These are phyloP conservation scores for Celastrina argiolus DNA, from an alignment of 2,888 invertebrate species.

Conservation along the genomic window DNA sequence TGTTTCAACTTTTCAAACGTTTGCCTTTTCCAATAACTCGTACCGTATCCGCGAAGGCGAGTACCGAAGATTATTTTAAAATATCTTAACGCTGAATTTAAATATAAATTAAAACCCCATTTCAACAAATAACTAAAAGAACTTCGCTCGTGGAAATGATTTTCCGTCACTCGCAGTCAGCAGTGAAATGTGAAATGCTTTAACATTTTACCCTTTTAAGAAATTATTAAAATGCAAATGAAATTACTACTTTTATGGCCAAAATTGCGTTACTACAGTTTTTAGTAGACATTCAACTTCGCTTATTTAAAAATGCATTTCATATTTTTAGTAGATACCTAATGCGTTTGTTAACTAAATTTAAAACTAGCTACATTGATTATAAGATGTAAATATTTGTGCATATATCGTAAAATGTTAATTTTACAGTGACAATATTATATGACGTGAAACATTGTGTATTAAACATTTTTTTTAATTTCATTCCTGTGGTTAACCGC, in stretches of 20 bases:
- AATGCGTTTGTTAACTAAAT: no score
- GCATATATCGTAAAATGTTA: no score
- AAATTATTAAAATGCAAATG: constrained; percentile 13
- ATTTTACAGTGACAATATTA: no score
- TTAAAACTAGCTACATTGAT: no score
- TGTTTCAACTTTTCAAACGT: neutral
- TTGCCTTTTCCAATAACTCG: neutral
- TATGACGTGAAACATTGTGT: no score
- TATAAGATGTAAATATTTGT: no score
- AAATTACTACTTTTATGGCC: neutral
- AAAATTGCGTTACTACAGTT: neutral
- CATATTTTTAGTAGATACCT: neutral
- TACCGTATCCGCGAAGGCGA: neutral
- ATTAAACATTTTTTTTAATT: neutral
- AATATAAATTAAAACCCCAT: constrained; percentile 22
- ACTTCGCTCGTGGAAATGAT: constrained; percentile 21
- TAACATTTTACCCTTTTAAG: constrained; percentile 12
- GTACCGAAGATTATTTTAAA: constrained; percentile 17
- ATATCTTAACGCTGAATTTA: constrained; percentile 13
- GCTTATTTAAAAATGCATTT: neutral
- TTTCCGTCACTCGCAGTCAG: constrained; percentile 21
- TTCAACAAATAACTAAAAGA: constrained; percentile 21
- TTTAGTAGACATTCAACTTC: neutral
- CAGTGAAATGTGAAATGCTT: constrained; percentile 21
- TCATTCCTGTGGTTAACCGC: neutral